Evolutionary conservation across 2,113 vertebrate genomes (phyloP), one percentile per base, ranked within the genome.

Genomic region (Equus przewalskii): DNA sequence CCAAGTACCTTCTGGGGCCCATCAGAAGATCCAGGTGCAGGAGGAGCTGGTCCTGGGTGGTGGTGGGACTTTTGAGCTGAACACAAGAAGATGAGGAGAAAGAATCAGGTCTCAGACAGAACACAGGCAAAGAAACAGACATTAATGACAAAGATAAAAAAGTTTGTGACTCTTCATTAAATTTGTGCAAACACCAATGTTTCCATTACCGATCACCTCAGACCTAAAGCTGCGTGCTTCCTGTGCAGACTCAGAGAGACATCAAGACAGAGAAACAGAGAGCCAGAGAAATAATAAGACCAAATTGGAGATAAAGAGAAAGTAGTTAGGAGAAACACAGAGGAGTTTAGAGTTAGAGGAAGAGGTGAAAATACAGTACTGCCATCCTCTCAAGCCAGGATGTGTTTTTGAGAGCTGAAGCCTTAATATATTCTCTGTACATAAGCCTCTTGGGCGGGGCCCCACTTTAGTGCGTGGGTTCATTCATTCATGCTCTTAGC

Each of bases 161-260:
- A 62, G 67, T 33, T 18, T 73, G 51, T 93, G 62, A 82, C 30
- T 26, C 33, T 94, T 79, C 80, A 91, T 90, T 80, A 92, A 83
- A 91, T 86, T 22, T 89, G 51, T 83, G 76, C 21, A 96, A 54
- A 22, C 78, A 91, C 72, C 83, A 85, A 19, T 46, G 92, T 97
- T 97, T 97, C 86, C 58, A 11, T 85, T 87, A 75, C 70, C 10
- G 5, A 81, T 94, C 7, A 18, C 81, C 89, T 91, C 89, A 96
- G 86, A 96, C 89, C 56, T 89, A 87, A 78, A 86, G 51, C 65
- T 81, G 82, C 11, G 0, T 78, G 83, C n/a, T 97, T 98, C 96
- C 96, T 97, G 96, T 97, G 89, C 56, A 72, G 83, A 83, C 26
- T 83, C 82, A 75, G 76, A 92, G 58, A 81, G n/a, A 82, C 15